A percentile compares a stretch with the other conserved stretches of the same genome.
Evolutionary conservation across 2,888 invertebrate species (phyloP).

Genomic region (Leucania comma): DNA sequence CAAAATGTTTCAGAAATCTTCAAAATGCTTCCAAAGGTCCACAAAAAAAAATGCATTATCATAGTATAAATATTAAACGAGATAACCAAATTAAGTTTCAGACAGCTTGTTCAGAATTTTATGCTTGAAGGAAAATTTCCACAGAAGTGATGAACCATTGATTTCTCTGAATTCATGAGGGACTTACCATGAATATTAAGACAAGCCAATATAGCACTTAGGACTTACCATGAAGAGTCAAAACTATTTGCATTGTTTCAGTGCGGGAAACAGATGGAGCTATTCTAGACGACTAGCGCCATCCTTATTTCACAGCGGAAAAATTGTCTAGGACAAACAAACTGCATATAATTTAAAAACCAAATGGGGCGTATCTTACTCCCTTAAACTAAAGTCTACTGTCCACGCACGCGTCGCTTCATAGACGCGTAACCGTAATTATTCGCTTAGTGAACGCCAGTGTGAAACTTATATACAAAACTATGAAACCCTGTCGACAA

Average conservation of each 20-base stretch:
- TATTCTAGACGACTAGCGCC: constrained; percentile 37
- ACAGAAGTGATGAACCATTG: not conserved
- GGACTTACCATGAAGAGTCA: not conserved
- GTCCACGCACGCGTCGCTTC: no score
- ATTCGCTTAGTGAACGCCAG: no score
- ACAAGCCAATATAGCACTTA: not conserved
- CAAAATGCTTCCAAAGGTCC: no score
- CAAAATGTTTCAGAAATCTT: no score
- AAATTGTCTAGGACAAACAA: constrained; percentile 7
- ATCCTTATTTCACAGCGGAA: constrained; percentile 21
- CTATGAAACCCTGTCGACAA: no score
- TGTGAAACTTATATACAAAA: no score
- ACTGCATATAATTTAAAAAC: not conserved
- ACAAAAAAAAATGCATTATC: no score
- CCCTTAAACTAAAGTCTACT: not conserved
- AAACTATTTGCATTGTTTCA: constrained; percentile 36
- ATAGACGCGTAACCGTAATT: no score
- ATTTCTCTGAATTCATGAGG: constrained; percentile 6
- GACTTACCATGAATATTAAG: constrained; percentile 18
- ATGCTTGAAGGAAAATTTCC: no score
- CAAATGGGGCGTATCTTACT: not conserved
- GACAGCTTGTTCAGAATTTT: no score
- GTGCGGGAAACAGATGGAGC: constrained; percentile 27
- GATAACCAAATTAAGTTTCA: no score
- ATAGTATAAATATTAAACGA: no score